Conservation (phyloP, 2,888 invertebrate genomes). For the Deilephila elpenor region DNA sequence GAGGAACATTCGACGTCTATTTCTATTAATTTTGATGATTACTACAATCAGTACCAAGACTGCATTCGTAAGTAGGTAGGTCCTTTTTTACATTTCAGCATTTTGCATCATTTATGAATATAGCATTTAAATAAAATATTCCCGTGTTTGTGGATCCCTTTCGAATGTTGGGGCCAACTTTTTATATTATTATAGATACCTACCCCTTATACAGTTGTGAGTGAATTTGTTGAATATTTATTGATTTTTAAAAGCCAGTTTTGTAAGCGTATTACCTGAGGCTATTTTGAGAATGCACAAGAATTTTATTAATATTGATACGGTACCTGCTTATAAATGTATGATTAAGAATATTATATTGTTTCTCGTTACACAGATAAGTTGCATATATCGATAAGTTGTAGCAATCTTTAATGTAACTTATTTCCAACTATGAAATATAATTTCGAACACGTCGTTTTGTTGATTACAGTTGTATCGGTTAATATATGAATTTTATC, state of each 20-base stretch:
- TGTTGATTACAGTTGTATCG: slow-evolving; percentile 79
- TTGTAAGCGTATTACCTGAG: slow-evolving; percentile 30
- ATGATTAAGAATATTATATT: slow-evolving; percentile 57
- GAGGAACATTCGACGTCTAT: slow-evolving; percentile 64
- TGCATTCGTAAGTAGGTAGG: slow-evolving; percentile 74
- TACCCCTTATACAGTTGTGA: slow-evolving; percentile 1
- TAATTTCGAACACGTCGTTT: slow-evolving; percentile 74
- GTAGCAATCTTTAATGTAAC: slow-evolving; percentile 52
- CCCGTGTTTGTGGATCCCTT: slow-evolving; percentile 77
- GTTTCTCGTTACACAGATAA: slow-evolving; percentile 53
- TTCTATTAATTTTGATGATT: slow-evolving; percentile 66
- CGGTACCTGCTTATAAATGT: slow-evolving; percentile 76
- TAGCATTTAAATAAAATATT: slow-evolving; percentile 71
- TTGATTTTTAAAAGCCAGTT: slow-evolving; percentile 37
- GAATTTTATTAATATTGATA: slow-evolving; percentile 55
- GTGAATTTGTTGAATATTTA: slow-evolving; percentile 35
- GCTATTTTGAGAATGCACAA: slow-evolving; percentile 53
- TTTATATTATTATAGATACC: slow-evolving; percentile 59
- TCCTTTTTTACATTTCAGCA: slow-evolving; percentile 54
- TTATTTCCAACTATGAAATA: slow-evolving; percentile 67
- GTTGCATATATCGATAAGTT: slow-evolving; percentile 46
- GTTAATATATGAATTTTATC: slow-evolving; percentile 83
- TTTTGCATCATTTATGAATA: slow-evolving; percentile 26
- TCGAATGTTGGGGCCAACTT: slow-evolving; percentile 79
- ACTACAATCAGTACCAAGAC: slow-evolving; percentile 76